A percentile compares a stretch with the other conserved stretches of the same genome.
Conservation (phyloP, 2,888 invertebrate species). For the Bombylius major region DNA sequence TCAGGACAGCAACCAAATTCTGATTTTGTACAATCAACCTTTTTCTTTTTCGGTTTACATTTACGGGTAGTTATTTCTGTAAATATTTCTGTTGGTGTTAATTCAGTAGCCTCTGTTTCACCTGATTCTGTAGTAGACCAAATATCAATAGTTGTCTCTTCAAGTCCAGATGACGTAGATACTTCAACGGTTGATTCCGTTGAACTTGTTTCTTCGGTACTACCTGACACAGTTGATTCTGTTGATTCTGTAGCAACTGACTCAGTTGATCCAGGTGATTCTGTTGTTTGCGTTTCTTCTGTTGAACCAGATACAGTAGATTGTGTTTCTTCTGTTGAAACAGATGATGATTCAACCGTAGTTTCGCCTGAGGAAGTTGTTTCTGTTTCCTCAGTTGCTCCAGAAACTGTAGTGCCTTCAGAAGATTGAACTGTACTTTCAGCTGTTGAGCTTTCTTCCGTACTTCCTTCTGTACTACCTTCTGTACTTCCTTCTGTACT, state of each 20-base stretch:
- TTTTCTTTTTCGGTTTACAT: conserved; percentile 43
- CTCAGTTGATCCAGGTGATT: conserved; percentile 3
- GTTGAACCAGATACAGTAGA: background rate
- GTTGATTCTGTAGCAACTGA: conserved; percentile 1
- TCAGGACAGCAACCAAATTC: conserved; percentile 80
- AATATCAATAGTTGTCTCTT: conserved; percentile 28
- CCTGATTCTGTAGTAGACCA: conserved; percentile 27
- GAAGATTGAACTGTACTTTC: conserved; percentile 9
- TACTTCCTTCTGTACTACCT: conserved; percentile 8
- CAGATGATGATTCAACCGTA: background rate
- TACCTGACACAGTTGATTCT: conserved; percentile 4
- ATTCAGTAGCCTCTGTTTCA: conserved; percentile 24
- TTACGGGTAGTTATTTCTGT: conserved; percentile 38
- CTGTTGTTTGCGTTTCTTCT: conserved; percentile 1
- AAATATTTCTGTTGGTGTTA: conserved; percentile 42
- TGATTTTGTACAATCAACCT: conserved; percentile 44
- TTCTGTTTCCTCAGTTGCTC: background rate
- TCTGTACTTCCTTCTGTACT: conserved; percentile 15
- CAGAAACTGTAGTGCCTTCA: background rate
- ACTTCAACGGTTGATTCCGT: conserved; percentile 4
- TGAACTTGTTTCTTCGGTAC: conserved; percentile 8
- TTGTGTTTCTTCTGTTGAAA: conserved; percentile 2
- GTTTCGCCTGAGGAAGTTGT: background rate
- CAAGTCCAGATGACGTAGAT: conserved; percentile 14
- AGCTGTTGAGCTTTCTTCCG: conserved; percentile 4